Evolutionary conservation across 2,113 vertebrate genomes (phyloP).

Genomic region (Paralichthys olivaceus): DNA sequence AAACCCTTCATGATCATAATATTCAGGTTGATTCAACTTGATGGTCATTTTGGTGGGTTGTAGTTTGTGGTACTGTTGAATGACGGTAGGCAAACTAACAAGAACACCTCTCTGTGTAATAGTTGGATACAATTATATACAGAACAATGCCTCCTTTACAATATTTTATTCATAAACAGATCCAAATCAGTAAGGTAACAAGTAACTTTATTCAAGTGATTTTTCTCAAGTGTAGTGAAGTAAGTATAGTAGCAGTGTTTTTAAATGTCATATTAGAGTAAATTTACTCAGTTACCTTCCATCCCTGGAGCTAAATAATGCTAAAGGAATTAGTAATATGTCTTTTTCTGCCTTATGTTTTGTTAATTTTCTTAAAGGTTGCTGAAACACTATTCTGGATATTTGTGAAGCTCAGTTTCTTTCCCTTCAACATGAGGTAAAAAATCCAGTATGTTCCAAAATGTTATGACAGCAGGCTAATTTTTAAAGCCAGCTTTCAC

Average conservation of each 20-base stretch:
- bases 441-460: conserved; percentile 13
- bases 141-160: background rate
- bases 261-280: background rate
- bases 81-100: background rate
- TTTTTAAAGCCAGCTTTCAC: conserved; percentile 38
- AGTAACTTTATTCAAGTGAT: background rate
- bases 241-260: background rate
- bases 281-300: background rate
- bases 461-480: conserved; percentile 43
- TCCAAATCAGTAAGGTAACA: background rate
- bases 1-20: background rate
- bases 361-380: background rate
- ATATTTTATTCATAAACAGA: background rate
- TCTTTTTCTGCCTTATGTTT: background rate
- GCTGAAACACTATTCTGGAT: background rate
- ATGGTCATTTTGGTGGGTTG: too few relatives aligned
- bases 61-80: background rate
- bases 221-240: background rate
- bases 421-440: background rate
- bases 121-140: background rate
- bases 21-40: too few relatives aligned
- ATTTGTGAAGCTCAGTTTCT: conserved; percentile 10
- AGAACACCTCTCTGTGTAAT: background rate
- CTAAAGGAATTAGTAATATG: background rate
- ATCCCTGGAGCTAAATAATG: background rate